A percentile compares a stretch with the other conserved stretches of the same genome.
Conservation (phyloP, 2,797 vertebrate species). For the Hippoglossus hippoglossus region DNA sequence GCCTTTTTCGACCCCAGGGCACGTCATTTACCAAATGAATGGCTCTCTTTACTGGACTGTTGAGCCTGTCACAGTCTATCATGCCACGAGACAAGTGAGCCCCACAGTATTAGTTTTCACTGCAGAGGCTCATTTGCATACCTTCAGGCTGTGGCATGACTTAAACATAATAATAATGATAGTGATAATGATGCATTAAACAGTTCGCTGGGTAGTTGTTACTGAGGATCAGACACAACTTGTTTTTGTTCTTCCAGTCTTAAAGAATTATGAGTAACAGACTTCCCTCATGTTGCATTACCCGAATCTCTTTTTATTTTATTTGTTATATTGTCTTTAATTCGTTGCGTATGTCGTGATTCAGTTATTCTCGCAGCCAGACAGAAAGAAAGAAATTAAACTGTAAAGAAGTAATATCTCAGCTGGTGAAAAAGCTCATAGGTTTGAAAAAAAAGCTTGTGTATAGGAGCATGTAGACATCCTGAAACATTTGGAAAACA, state of each 20-base stretch:
- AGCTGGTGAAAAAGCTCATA: background rate
- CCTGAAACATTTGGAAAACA: background rate
- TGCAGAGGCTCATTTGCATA: conserved; percentile 65
- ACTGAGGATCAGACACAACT: conserved; percentile 17
- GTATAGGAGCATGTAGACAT: background rate
- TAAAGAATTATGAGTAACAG: background rate
- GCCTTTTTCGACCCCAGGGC: conserved; percentile 71
- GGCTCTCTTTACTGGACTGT: conserved; percentile 79
- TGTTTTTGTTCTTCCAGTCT: conserved; percentile 4
- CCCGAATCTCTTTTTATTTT: background rate
- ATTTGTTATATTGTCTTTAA: background rate
- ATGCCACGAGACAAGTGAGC: conserved; percentile 75
- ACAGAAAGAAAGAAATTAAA: too few relatives aligned
- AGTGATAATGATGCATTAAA: conserved; percentile 42
- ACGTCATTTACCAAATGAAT: conserved; percentile 82
- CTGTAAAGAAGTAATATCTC: background rate
- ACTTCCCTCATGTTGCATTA: too few relatives aligned
- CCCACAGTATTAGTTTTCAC: conserved; percentile 69
- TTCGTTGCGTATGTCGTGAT: background rate
- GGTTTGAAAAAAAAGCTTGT: conserved; percentile 3
- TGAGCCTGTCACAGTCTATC: conserved; percentile 71
- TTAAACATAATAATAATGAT: conserved; percentile 41
- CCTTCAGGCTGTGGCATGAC: conserved; percentile 31
- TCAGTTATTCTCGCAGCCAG: background rate
- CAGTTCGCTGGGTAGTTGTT: conserved; percentile 20